These are phyloP conservation scores for Psettodes erumei DNA, from an alignment of 2,113 vertebrate species.

Conservation along the genomic window DNA sequence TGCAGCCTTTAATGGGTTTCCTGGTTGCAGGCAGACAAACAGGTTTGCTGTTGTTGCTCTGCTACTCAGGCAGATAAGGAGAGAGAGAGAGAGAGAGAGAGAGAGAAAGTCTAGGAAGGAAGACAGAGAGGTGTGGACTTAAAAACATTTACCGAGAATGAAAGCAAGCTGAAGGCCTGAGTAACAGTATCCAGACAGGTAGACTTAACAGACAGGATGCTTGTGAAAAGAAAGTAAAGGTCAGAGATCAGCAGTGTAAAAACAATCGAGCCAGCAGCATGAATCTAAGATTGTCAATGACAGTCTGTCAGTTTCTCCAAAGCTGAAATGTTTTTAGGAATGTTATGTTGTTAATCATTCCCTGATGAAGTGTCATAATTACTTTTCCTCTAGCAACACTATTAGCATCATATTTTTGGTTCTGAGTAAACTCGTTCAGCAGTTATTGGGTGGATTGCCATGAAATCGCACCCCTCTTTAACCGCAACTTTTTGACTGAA, in stretches of 20 bases:
- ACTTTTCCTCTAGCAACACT: constrained; percentile 1
- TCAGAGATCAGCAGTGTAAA: background rate
- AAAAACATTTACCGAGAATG: constrained; percentile 38
- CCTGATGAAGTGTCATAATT: background rate
- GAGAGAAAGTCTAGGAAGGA: constrained; percentile 28
- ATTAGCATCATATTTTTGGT: background rate
- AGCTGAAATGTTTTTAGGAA: background rate
- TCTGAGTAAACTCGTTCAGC: background rate
- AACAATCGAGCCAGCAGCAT: background rate
- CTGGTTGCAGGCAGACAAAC: constrained; percentile 78
- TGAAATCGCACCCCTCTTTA: too few species aligned
- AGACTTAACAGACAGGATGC: background rate
- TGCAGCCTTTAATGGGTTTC: constrained; percentile 75
- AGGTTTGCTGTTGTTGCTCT: constrained; percentile 78
- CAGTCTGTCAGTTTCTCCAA: background rate
- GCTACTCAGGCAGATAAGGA: constrained; percentile 33
- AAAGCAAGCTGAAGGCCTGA: constrained; percentile 3
- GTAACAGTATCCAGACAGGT: background rate
- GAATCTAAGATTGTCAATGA: background rate
- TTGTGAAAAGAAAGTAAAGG: background rate
- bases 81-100: constrained; percentile 16
- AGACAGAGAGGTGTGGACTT: constrained; percentile 46
- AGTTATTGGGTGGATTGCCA: background rate
- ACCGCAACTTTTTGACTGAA: too few species aligned
- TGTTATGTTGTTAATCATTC: background rate